Conservation (phyloP, 30 jellyfish, hydroid and myxozoan genomes). For the Aurelia aurita complex sp. Pacific region DNA sequence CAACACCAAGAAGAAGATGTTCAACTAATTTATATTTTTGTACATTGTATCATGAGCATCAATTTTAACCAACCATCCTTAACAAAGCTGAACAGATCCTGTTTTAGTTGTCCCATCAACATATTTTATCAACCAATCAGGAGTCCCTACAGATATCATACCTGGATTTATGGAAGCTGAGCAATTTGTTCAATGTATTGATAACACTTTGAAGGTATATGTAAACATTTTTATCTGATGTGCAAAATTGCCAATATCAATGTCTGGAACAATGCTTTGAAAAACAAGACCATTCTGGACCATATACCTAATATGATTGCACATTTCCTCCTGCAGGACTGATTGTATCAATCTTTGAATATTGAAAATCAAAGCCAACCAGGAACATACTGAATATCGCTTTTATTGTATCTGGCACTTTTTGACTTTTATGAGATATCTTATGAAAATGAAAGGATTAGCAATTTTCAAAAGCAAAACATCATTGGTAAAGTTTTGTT, state of each 20-base stretch:
- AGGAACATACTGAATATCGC: too few species aligned
- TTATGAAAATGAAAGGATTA: too few species aligned
- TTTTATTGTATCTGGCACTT: too few species aligned
- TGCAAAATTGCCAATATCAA: neutral
- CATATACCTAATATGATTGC: too few species aligned
- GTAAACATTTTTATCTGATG: neutral
- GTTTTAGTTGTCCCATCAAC: conserved; percentile 81
- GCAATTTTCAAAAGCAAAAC: too few species aligned
- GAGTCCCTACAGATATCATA: conserved; percentile 85
- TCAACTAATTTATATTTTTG: neutral
- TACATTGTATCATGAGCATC: neutral
- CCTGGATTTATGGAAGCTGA: conserved; percentile 70
- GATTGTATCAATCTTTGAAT: too few species aligned
- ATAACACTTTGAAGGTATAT: conserved; percentile 41
- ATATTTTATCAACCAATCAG: conserved; percentile 72
- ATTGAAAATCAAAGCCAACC: too few species aligned
- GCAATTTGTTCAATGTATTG: conserved; percentile 29
- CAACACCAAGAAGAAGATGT: neutral
- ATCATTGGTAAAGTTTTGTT: too few species aligned
- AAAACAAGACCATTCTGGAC: too few species aligned
- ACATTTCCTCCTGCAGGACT: too few species aligned
- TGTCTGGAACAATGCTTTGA: too few species aligned
- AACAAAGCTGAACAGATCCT: conserved; percentile 67
- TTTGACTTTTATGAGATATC: too few species aligned
- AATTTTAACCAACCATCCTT: neutral